phyloP scores from a whole-genome alignment of 2,797 vertebrate genomes.

The Thaleichthys pacificus region DNA sequence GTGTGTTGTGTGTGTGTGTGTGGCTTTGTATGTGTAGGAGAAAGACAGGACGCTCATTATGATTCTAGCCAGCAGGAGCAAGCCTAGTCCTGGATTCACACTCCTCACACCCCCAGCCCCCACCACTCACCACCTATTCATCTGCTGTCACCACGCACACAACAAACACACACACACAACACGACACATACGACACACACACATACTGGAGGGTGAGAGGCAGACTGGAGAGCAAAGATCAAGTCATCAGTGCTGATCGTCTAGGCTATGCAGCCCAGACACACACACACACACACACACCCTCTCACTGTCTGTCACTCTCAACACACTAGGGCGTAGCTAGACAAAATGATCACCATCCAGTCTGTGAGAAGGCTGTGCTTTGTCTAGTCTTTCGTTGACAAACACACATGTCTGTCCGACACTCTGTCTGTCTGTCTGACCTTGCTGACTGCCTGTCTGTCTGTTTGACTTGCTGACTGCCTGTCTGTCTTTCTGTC shows the following conservation, averaged over 20 bases:
- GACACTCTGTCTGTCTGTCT: too few relatives aligned
- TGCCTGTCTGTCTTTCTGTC: too few relatives aligned
- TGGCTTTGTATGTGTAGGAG: conserved; percentile 26
- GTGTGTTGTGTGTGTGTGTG: conserved; percentile 26
- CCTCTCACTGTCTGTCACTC: conserved; percentile 42
- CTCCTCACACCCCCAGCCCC: not conserved
- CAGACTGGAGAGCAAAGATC: conserved; percentile 45
- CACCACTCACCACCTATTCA: conserved; percentile 44
- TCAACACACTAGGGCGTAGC: conserved; percentile 15
- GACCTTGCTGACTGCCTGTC: too few relatives aligned
- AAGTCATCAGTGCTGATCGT: conserved; percentile 38
- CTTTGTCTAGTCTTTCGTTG: not conserved
- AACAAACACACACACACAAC: conserved; percentile 23
- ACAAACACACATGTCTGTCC: not conserved
- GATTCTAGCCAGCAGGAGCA: conserved; percentile 61
- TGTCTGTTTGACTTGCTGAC: too few relatives aligned
- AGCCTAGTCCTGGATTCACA: conserved; percentile 51
- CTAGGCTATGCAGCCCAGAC: not conserved
- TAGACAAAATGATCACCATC: conserved; percentile 56
- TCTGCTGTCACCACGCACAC: conserved; percentile 26
- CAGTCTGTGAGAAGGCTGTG: conserved; percentile 28
- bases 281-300: not conserved
- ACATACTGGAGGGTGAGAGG: conserved; percentile 26
- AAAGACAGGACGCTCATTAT: conserved; percentile 48
- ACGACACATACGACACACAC: conserved; percentile 65